These are phyloP conservation scores for Oscheius sp. DNA, from an alignment of 2,888 invertebrate genomes.

Conservation along the genomic window DNA sequence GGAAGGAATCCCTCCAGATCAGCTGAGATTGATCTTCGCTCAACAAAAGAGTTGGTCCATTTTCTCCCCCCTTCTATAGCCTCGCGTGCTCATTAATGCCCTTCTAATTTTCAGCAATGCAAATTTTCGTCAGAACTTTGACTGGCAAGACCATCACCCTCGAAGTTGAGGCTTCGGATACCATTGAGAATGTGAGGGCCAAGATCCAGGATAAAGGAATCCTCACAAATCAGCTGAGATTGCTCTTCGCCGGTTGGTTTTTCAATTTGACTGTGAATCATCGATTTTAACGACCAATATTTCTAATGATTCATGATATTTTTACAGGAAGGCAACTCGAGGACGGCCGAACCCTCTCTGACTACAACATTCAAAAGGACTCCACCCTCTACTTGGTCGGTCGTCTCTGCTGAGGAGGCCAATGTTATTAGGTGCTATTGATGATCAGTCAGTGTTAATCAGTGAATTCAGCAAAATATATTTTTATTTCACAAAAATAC, in stretches of 20 bases:
- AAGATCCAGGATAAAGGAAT: slow-evolving; percentile 57
- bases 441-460: no score
- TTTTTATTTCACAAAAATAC: no score
- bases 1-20: slow-evolving; percentile 58
- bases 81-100: no score
- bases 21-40: slow-evolving; percentile 56
- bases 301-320: neutral
- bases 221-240: slow-evolving; percentile 39
- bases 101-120: no score
- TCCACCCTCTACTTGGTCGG: slow-evolving; percentile 8
- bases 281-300: no score
- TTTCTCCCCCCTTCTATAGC: no score
- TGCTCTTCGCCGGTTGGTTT: slow-evolving; percentile 9
- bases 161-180: slow-evolving; percentile 54
- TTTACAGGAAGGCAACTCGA: slow-evolving; percentile 11
- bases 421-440: neutral
- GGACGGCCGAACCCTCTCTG: slow-evolving; percentile 6
- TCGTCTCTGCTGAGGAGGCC: slow-evolving; percentile 82
- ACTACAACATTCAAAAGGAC: slow-evolving; percentile 19
- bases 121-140: slow-evolving; percentile 88
- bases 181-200: slow-evolving; percentile 54
- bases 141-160: slow-evolving; percentile 85
- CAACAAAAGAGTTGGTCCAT: no score
- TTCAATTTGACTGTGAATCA: no score
- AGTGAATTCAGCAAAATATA: no score